Base-by-base conservation (phyloP, 2,797 vertebrate genomes). In the Enteromius trimaculatus region DNA sequence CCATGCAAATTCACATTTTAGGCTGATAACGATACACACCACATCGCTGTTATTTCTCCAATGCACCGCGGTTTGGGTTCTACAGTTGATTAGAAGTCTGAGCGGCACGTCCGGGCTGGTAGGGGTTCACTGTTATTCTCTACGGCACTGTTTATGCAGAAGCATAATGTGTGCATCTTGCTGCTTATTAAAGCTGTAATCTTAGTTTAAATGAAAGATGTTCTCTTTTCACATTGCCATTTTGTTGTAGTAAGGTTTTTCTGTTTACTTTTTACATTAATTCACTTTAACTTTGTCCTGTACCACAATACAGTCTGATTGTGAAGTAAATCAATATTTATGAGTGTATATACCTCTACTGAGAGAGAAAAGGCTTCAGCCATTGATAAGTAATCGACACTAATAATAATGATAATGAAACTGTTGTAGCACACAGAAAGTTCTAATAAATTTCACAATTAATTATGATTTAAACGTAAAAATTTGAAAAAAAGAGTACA, bases 1-100 rank as follows among this genome's bases (percentile, higher is more conserved):
- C 91, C 88, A 94, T 95, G 93, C 93, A 93, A 94, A 95, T 95
- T 89, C 31, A 23, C 88, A 92, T 92, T 94, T 94, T 94, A 92
- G 92, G 92, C 91, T 90, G 89, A 91, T 90, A 91, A 88, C 90
- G 91, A 91, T 93, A 88, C 87, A 87, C 90, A 75, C 91, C 90
- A 86, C 78, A 80, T 51, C 7, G 29, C 66, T 78, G 39, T 83
- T 68, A 89, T 92, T 90, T 80, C 88, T 90, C 89, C 84, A 87
- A 90, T 78, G 53, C 60, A 60, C 47, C 1, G 4, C 2, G 0
- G 65, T 78, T 83, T 83, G 53, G 42, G 65, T 39, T 78, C 75
- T 49, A 70, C 51, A 49, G 65, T 70, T 83, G 65, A 83, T 83
- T 83, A 71, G 75, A 83, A 29, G 82, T 83, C 75, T 42, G 39